Evolutionary conservation across 1,140 invertebrate genomes (phyloP).

Genomic region (Drosophila navojoa): DNA sequence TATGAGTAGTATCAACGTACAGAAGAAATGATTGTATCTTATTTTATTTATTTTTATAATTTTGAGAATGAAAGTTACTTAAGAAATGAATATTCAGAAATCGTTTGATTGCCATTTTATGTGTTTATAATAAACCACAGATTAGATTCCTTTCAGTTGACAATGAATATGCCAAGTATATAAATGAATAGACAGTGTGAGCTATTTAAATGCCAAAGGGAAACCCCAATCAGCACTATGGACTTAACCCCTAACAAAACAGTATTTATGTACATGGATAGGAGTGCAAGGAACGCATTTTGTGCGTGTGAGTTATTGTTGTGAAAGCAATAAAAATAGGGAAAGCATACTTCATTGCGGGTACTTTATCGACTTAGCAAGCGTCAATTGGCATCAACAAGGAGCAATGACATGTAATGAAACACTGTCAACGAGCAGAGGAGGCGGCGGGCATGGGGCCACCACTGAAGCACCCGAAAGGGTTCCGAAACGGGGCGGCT

Average conservation of each 20-base stretch:
- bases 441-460: not conserved
- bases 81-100: too few relatives aligned
- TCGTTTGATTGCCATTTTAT: too few relatives aligned
- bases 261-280: not conserved
- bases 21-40: too few relatives aligned
- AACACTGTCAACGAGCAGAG: constrained; percentile 43
- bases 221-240: not conserved
- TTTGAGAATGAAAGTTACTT: too few relatives aligned
- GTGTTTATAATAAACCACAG: too few relatives aligned
- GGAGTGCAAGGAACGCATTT: constrained; percentile 36
- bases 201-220: not conserved
- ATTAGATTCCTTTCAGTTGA: too few relatives aligned
- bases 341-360: constrained; percentile 50
- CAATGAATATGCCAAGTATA: too few relatives aligned
- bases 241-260: not conserved
- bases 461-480: constrained; percentile 13
- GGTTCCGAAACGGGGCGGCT: constrained; percentile 13
- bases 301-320: constrained; percentile 68
- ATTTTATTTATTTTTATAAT: too few relatives aligned
- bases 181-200: too few relatives aligned
- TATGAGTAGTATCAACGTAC: too few relatives aligned
- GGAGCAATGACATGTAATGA: constrained; percentile 75
- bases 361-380: constrained; percentile 58
- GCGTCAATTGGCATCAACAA: constrained; percentile 72
- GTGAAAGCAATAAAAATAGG: constrained; percentile 60